Conservation (phyloP, 2,888 invertebrate genomes). For the Eupithecia inturbata region DNA sequence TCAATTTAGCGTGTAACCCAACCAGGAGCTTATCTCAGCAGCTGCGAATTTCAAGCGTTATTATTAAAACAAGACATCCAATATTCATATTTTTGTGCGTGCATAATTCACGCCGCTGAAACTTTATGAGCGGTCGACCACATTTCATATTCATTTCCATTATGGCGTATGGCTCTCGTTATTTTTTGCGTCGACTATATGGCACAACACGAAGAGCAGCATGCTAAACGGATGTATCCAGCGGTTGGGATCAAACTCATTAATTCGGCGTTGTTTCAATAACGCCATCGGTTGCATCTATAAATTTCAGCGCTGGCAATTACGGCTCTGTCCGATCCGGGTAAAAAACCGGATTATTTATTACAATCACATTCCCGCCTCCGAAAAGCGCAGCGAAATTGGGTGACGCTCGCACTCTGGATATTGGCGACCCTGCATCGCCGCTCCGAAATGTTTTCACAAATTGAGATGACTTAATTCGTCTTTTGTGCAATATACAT, state of each 20-base stretch:
- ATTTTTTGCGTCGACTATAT: constrained; percentile 17
- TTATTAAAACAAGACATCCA: constrained; percentile 23
- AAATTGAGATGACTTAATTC: constrained; percentile 13
- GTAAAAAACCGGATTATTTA: constrained; percentile 48
- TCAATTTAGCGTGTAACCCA: neutral
- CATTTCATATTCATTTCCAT: constrained; percentile 35
- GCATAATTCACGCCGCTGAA: constrained; percentile 17
- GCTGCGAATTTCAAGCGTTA: constrained; percentile 15
- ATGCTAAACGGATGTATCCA: constrained; percentile 20
- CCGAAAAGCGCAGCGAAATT: constrained; percentile 43
- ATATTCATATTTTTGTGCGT: constrained; percentile 23
- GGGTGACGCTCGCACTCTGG: constrained; percentile 26
- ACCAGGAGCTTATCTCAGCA: constrained; percentile 4
- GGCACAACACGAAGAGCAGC: neutral
- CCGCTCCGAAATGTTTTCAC: constrained; percentile 21
- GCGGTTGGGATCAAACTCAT: constrained; percentile 45
- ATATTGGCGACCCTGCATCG: constrained; percentile 29
- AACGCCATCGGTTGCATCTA: constrained; percentile 49
- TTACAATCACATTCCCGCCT: constrained; percentile 45
- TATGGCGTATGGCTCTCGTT: constrained; percentile 26
- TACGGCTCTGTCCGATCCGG: constrained; percentile 46
- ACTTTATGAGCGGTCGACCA: constrained; percentile 36
- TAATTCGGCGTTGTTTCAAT: constrained; percentile 51
- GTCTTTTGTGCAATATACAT: neutral
- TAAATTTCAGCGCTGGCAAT: constrained; percentile 49